Conservation (phyloP, 2,888 invertebrate genomes). For the Hirudinaria manillensis region DNA sequence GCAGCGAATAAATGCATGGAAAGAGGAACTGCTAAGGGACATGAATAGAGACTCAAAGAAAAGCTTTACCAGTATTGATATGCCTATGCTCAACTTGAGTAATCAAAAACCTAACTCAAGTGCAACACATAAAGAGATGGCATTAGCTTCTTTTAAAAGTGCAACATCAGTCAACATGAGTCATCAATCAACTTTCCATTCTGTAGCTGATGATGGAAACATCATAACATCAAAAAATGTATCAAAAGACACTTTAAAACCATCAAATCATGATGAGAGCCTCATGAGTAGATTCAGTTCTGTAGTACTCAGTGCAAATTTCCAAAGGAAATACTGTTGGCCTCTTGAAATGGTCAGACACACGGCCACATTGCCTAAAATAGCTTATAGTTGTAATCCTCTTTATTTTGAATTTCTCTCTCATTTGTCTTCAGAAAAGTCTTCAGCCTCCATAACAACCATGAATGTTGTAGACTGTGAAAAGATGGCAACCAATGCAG, state of each 20-base stretch:
- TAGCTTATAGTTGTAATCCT: constrained; percentile 51
- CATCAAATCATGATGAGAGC: neutral
- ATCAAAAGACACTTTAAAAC: too few relatives aligned
- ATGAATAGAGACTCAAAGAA: neutral
- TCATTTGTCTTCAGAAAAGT: neutral
- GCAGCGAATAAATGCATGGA: constrained; percentile 26
- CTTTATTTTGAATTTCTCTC: constrained; percentile 49
- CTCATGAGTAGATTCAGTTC: neutral
- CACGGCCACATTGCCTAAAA: constrained; percentile 44
- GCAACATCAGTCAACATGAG: neutral
- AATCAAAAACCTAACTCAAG: too few relatives aligned
- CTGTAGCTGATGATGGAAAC: neutral
- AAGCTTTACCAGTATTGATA: neutral
- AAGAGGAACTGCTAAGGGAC: constrained; percentile 25
- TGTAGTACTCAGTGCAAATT: constrained; percentile 43
- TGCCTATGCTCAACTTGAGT: neutral
- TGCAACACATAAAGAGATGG: too few relatives aligned
- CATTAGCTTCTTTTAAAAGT: too few relatives aligned
- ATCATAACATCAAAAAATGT: neutral
- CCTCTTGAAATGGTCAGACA: constrained; percentile 49
- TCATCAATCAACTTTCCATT: neutral
- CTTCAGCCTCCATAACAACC: neutral
- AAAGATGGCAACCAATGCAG: neutral
- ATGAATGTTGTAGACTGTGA: neutral
- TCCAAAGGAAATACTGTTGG: constrained; percentile 47